Conservation (phyloP, 1,140 invertebrate genomes). For the Aradophagus sp. region DNA sequence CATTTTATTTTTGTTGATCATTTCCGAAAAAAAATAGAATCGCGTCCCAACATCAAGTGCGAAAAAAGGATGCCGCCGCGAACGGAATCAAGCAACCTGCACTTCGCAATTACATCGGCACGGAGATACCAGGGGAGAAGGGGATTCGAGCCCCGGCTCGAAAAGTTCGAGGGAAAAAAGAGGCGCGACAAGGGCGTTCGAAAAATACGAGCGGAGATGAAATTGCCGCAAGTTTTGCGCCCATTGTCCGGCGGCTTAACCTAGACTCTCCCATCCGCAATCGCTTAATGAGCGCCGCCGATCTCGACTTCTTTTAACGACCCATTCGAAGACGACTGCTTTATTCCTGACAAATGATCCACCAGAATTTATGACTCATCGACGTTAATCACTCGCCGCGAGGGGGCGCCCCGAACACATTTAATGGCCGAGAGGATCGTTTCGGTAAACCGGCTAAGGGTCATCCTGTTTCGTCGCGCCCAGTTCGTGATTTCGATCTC, state of each 20-base stretch:
- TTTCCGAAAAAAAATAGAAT: too few relatives aligned
- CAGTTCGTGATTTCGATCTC: too few relatives aligned
- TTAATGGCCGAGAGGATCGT: not conserved
- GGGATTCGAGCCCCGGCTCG: conserved; percentile 3
- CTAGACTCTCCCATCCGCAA: conserved; percentile 36
- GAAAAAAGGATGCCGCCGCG: too few relatives aligned
- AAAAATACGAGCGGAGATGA: conserved; percentile 41
- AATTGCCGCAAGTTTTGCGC: conserved; percentile 45
- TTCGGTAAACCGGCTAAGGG: too few relatives aligned
- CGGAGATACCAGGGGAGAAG: too few relatives aligned
- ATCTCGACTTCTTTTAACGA: conserved; percentile 30
- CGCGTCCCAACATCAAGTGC: too few relatives aligned
- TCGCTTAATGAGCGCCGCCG: conserved; percentile 32
- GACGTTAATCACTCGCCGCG: conserved; percentile 16
- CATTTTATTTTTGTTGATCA: too few relatives aligned
- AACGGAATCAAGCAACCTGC: too few relatives aligned
- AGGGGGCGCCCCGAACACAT: too few relatives aligned
- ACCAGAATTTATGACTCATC: conserved; percentile 22
- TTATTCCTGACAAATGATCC: conserved; percentile 33
- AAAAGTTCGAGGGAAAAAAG: conserved; percentile 18
- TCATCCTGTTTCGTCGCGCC: too few relatives aligned
- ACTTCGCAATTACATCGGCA: too few relatives aligned
- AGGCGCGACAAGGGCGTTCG: conserved; percentile 12
- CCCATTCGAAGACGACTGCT: conserved; percentile 14
- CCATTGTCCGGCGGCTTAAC: conserved; percentile 45